phyloP scores from a whole-genome alignment of 1,140 invertebrate genomes.

The Nixonia krombeini region DNA sequence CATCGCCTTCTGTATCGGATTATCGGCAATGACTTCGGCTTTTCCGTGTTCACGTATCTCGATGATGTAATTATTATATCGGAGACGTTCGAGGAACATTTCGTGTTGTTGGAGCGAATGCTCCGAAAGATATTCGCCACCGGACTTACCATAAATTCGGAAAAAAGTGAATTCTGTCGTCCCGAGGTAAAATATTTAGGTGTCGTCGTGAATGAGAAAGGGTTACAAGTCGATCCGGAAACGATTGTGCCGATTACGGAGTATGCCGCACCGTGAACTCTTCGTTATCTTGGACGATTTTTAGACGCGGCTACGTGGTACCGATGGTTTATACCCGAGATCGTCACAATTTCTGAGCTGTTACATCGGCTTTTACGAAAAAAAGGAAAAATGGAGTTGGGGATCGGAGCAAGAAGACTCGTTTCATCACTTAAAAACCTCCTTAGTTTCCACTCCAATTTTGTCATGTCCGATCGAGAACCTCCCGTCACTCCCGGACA shows the following conservation, averaged over 20 bases:
- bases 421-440: not conserved
- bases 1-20: too few relatives aligned
- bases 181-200: not conserved
- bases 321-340: not conserved
- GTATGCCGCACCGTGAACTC: not conserved
- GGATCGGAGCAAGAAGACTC: not conserved
- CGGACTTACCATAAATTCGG: not conserved
- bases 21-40: too few relatives aligned
- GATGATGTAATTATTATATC: too few relatives aligned
- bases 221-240: too few relatives aligned
- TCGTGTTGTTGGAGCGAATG: too few relatives aligned
- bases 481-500: too few relatives aligned
- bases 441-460: too few relatives aligned
- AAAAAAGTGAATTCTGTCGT: not conserved
- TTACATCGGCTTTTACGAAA: not conserved
- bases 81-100: too few relatives aligned
- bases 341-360: not conserved
- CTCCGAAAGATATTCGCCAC: too few relatives aligned
- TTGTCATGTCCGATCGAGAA: too few relatives aligned
- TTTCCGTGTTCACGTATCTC: too few relatives aligned
- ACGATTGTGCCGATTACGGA: not conserved
- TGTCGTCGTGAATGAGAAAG: not conserved
- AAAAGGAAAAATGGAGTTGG: not conserved
- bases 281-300: not conserved
- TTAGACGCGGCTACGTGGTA: conserved; percentile 11